A percentile compares a stretch with the other conserved stretches of the same genome.
Conservation (phyloP, 2,888 invertebrate genomes). For the Lepas anatifera region DNA sequence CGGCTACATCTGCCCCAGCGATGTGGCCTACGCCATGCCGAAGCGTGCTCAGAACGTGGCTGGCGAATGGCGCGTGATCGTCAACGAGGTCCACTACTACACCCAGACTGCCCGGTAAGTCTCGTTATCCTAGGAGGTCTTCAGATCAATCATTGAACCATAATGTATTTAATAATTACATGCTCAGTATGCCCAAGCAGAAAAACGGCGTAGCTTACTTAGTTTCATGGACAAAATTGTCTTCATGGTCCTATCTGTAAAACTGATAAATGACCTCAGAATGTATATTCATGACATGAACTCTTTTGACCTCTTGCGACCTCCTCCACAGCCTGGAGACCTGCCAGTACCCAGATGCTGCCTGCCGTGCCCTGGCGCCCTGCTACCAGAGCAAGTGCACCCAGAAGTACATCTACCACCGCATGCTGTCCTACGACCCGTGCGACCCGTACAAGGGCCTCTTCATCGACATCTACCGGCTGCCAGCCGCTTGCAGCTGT, state of each 20-base stretch:
- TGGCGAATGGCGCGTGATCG: too few species aligned
- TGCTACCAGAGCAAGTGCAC: too few species aligned
- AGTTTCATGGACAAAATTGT: neutral
- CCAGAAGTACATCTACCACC: too few species aligned
- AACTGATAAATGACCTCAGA: neutral
- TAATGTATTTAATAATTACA: neutral
- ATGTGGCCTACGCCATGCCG: too few species aligned
- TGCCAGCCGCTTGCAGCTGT: too few species aligned
- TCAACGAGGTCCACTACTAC: too few species aligned
- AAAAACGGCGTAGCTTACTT: neutral
- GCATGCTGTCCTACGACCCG: too few species aligned
- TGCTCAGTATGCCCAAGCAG: neutral
- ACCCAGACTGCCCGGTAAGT: constrained; percentile 19
- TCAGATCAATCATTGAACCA: neutral
- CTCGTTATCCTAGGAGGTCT: neutral
- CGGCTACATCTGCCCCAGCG: too few species aligned
- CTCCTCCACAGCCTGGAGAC: constrained; percentile 27
- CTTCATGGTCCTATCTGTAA: neutral
- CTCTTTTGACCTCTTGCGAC: constrained; percentile 22
- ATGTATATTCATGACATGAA: neutral
- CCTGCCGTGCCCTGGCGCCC: too few species aligned
- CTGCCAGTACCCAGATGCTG: too few species aligned
- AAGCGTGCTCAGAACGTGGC: too few species aligned
- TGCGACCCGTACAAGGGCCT: constrained; percentile 29
- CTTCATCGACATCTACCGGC: too few species aligned